Conservation (phyloP, 1,140 invertebrate genomes). For the Mactra quadrangularis region DNA sequence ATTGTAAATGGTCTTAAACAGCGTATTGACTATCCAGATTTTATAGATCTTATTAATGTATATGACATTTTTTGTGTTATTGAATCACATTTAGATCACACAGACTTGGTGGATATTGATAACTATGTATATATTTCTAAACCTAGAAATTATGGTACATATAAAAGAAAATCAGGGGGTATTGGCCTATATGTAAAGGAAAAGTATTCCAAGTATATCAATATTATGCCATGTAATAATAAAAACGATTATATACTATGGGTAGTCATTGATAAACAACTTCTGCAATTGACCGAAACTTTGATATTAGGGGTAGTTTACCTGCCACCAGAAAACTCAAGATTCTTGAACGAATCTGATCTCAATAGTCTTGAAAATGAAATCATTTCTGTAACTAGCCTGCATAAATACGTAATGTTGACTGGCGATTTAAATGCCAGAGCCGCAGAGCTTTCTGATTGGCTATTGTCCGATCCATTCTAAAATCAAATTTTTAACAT, state of each 20-base stretch:
- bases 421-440: neutral
- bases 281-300: neutral
- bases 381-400: neutral
- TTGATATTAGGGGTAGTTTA: neutral
- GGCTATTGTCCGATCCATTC: neutral
- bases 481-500: slow-evolving; percentile 11
- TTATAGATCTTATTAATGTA: neutral
- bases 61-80: slow-evolving; percentile 3
- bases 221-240: slow-evolving; percentile 8
- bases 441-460: neutral
- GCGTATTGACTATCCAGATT: neutral
- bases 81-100: neutral
- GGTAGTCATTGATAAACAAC: neutral
- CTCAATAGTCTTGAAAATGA: slow-evolving; percentile 1
- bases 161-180: slow-evolving; percentile 23
- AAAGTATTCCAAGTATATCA: neutral
- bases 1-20: neutral
- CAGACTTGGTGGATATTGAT: neutral
- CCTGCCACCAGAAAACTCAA: neutral
- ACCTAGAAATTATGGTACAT: neutral
- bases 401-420: neutral
- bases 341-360: neutral
- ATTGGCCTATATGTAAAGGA: slow-evolving; percentile 11
- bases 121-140: neutral
- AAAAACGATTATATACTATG: slow-evolving; percentile 2